phyloP scores from a whole-genome alignment of 2,113 vertebrate species.

The Odocoileus virginianus region DNA sequence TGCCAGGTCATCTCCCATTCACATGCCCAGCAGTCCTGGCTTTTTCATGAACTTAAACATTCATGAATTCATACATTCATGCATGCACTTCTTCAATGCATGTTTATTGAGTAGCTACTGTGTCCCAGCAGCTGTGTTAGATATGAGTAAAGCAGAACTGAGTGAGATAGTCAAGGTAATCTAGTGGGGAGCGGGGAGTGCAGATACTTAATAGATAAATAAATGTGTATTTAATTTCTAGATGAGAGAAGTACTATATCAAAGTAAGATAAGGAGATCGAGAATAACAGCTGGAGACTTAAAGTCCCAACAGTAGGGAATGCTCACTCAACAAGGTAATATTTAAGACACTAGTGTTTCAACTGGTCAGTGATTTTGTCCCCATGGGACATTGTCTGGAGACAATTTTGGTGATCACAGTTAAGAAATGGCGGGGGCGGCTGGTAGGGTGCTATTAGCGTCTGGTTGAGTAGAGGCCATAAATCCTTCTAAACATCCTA shows the following conservation, averaged over 20 bases:
- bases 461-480: neutral
- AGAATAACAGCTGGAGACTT: neutral
- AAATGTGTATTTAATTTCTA: neutral
- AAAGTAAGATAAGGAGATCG: neutral
- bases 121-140: neutral
- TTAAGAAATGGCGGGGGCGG: neutral
- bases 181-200: neutral
- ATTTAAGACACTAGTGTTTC: neutral
- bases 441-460: rapidly evolving
- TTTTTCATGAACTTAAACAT: neutral
- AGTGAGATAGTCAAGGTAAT: neutral
- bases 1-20: neutral
- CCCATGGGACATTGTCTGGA: neutral
- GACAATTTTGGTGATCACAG: neutral
- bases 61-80: neutral
- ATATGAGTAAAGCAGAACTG: neutral
- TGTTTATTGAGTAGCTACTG: neutral
- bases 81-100: neutral
- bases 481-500: neutral
- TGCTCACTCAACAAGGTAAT: neutral
- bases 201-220: neutral
- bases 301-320: neutral
- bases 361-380: neutral
- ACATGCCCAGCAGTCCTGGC: neutral
- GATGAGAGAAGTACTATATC: neutral